Evolutionary conservation across 2,888 invertebrate genomes (phyloP).

Genomic region (Andricus curvator): DNA sequence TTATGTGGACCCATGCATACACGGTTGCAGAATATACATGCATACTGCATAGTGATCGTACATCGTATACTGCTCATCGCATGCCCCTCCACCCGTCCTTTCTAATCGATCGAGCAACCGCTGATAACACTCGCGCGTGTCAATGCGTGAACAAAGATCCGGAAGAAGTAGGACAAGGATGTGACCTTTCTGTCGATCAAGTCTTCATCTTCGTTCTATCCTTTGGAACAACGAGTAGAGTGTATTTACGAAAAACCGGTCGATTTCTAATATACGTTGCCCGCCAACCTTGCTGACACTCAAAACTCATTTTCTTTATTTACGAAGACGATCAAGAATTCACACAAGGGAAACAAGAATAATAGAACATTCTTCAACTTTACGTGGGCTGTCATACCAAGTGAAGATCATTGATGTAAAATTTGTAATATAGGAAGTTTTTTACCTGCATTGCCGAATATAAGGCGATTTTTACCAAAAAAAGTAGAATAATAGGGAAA

Average conservation of each 20-base stretch:
- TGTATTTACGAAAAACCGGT: conserved; percentile 18
- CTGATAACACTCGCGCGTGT: conserved; percentile 26
- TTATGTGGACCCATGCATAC: not conserved
- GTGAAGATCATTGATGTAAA: not conserved
- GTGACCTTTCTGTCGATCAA: conserved; percentile 35
- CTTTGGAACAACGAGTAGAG: conserved; percentile 13
- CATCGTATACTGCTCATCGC: too few species aligned
- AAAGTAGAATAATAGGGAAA: too few species aligned
- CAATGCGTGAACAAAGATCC: conserved; percentile 37
- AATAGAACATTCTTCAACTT: conserved; percentile 10
- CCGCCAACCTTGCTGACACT: conserved; percentile 13
- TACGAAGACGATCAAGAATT: conserved; percentile 2
- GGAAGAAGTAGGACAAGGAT: conserved; percentile 39
- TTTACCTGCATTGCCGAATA: not conserved
- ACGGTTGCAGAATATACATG: not conserved
- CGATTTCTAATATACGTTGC: conserved; percentile 27
- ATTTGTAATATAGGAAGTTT: not conserved
- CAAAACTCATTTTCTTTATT: conserved; percentile 25
- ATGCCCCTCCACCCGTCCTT: not conserved
- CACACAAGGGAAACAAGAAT: not conserved
- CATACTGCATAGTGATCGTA: too few species aligned
- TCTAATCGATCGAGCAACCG: conserved; percentile 17
- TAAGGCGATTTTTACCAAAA: too few species aligned
- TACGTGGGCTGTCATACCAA: not conserved
- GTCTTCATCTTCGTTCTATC: conserved; percentile 2